Percentiles rank a stretch among this genome's conserved stretches.
Evolutionary conservation across 2,888 invertebrate genomes (phyloP).

Genomic region (Plutella xylostella): DNA sequence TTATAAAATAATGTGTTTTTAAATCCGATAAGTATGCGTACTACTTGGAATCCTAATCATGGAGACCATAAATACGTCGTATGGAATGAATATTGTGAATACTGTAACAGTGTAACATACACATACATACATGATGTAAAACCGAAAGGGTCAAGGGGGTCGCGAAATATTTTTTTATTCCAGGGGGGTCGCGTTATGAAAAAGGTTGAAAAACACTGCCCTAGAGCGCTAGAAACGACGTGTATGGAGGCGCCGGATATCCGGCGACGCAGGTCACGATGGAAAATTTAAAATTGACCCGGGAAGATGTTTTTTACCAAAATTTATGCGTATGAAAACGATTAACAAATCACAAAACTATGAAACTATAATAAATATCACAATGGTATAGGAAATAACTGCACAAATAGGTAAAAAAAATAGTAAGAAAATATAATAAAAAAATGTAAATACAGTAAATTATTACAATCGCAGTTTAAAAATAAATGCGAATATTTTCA

Average conservation of each 20-base stretch:
- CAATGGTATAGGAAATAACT: background rate
- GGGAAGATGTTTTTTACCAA: constrained; percentile 1
- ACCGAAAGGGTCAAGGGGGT: no score
- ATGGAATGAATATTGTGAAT: no score
- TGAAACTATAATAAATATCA: background rate
- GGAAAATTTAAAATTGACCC: constrained; percentile 34
- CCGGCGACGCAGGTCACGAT: constrained; percentile 36
- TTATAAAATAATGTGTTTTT: no score
- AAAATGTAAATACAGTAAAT: background rate
- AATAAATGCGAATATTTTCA: constrained; percentile 40
- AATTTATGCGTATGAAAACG: no score
- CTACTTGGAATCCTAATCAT: no score
- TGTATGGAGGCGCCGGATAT: constrained; percentile 62
- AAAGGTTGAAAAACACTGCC: no score
- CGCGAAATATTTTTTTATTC: no score
- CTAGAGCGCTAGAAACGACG: constrained; percentile 64
- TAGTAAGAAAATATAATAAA: background rate
- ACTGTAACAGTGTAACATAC: no score
- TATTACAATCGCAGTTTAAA: constrained; percentile 27
- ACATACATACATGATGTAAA: no score
- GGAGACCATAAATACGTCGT: no score
- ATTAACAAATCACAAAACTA: background rate
- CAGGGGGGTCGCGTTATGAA: no score
- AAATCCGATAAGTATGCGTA: no score
- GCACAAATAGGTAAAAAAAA: background rate